A percentile compares a stretch with the other conserved stretches of the same genome.
These are phyloP conservation scores for Lasioglossum figueresi DNA, from an alignment of 2,888 invertebrate species.

Conservation along the genomic window DNA sequence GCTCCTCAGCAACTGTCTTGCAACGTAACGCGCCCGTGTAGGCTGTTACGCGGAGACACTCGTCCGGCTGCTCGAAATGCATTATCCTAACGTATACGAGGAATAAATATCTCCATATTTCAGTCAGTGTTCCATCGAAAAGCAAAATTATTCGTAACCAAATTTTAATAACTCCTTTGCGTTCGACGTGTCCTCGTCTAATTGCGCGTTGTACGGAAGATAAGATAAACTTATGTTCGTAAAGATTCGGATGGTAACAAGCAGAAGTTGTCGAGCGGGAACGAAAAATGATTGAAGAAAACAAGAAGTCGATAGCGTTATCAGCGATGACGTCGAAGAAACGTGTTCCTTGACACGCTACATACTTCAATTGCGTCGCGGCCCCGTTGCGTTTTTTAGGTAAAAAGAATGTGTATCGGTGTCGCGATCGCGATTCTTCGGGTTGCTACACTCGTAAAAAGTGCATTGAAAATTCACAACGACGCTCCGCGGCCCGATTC, in stretches of 20 bases:
- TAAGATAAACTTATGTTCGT: not conserved
- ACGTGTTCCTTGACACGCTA: not conserved
- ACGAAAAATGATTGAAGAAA: slow-evolving; percentile 15
- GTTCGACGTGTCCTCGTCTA: too few relatives aligned
- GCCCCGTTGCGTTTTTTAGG: slow-evolving; percentile 19
- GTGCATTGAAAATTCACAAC: slow-evolving; percentile 52
- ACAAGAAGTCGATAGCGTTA: slow-evolving; percentile 7
- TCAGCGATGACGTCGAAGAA: slow-evolving; percentile 18
- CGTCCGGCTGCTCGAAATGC: not conserved
- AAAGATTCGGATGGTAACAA: not conserved
- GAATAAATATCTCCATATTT: not conserved
- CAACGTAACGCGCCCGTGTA: not conserved
- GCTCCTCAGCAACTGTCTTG: not conserved
- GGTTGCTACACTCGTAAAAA: slow-evolving; percentile 30
- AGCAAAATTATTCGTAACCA: not conserved
- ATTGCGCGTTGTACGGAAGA: not conserved
- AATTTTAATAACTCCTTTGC: not conserved
- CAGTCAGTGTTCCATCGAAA: not conserved
- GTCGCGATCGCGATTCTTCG: slow-evolving; percentile 23
- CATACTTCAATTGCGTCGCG: not conserved
- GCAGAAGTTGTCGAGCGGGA: not conserved
- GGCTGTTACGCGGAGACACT: not conserved
- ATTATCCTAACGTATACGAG: not conserved
- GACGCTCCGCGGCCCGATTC: slow-evolving; percentile 60
- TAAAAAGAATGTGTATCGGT: slow-evolving; percentile 33